These are phyloP conservation scores for Lonchura striata DNA, from an alignment of 2,113 vertebrate species.

Conservation along the genomic window DNA sequence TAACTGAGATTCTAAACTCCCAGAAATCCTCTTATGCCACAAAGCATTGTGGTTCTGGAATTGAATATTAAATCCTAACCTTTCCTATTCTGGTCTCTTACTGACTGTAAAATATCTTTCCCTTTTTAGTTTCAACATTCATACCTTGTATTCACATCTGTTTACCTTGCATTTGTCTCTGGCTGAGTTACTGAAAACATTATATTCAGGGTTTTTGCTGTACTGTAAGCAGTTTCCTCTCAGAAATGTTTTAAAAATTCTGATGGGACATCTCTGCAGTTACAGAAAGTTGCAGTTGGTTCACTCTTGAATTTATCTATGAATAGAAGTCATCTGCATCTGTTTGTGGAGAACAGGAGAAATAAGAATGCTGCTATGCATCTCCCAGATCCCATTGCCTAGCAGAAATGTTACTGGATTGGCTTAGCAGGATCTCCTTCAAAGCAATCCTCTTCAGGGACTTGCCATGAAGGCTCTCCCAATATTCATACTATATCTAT, in stretches of 20 bases:
- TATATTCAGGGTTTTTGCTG: background rate
- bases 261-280: background rate
- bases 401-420: background rate
- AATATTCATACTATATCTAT: background rate
- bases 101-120: background rate
- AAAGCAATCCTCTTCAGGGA: background rate
- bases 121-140: background rate
- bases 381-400: accelerated
- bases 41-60: background rate
- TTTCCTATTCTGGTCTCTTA: background rate
- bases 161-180: background rate
- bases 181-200: background rate
- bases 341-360: background rate
- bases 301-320: background rate
- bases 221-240: background rate
- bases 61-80: background rate
- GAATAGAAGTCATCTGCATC: background rate
- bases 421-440: background rate
- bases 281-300: background rate
- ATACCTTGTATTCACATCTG: background rate
- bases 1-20: background rate
- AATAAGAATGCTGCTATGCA: background rate
- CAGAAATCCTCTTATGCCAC: background rate
- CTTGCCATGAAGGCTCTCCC: background rate
- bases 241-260: background rate